phyloP scores from a whole-genome alignment of 2,888 invertebrate species.

The Harmothoe impar region DNA sequence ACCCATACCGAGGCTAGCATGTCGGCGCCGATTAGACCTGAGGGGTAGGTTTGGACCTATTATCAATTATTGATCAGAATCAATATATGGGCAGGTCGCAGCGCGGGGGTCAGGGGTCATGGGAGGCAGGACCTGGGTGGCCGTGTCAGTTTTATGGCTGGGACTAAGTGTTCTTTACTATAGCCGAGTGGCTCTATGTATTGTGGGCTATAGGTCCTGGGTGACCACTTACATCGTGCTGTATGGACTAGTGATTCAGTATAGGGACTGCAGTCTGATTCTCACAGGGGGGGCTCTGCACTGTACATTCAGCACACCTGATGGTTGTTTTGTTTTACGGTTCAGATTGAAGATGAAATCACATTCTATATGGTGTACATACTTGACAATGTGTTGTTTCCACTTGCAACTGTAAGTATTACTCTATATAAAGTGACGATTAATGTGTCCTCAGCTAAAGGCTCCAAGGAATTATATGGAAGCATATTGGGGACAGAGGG shows the following conservation, averaged over 20 bases:
- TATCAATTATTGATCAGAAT: constrained; percentile 55
- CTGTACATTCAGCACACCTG: no score
- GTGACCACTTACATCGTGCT: background rate
- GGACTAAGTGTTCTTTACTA: background rate
- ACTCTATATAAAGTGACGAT: no score
- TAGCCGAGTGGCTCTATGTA: background rate
- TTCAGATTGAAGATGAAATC: no score
- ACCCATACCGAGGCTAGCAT: background rate
- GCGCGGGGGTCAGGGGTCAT: background rate
- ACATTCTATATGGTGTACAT: no score
- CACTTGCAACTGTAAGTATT: no score
- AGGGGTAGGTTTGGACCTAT: constrained; percentile 42
- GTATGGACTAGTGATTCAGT: background rate
- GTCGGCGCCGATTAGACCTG: constrained; percentile 18
- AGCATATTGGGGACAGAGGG: no score
- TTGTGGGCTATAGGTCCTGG: background rate
- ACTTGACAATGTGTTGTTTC: no score
- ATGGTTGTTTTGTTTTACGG: no score
- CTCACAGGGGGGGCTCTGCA: no score
- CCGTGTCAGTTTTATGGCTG: background rate
- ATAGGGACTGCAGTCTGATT: no score
- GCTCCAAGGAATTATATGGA: no score
- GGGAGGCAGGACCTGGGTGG: background rate
- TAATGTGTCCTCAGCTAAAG: no score
- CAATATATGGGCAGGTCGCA: constrained; percentile 44